Evolutionary conservation across 2,113 vertebrate genomes (phyloP).

Genomic region (Alethe diademata): DNA sequence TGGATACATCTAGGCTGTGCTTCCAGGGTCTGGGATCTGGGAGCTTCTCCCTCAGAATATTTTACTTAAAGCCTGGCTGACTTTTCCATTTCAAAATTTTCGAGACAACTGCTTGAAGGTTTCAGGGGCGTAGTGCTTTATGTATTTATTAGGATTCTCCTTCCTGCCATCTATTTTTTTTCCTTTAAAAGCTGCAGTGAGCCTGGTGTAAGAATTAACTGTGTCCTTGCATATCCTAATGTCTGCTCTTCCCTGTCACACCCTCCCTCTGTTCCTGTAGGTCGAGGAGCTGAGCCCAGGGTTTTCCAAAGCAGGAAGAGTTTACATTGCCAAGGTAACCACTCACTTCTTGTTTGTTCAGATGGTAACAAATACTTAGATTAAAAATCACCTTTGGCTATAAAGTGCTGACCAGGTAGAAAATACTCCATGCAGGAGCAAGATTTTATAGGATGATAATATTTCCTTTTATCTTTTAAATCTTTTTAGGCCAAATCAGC

Average conservation of each 20-base stretch:
- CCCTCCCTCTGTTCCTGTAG: constrained; percentile 46
- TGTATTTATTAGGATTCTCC: neutral
- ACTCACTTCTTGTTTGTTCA: neutral
- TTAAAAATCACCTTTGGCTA: neutral
- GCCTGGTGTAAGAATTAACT: neutral
- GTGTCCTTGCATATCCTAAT: neutral
- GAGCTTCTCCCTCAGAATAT: neutral
- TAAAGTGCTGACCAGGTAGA: rapidly evolving
- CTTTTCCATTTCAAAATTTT: neutral
- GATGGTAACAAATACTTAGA: neutral
- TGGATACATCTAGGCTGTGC: neutral
- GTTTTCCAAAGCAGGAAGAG: constrained; percentile 86
- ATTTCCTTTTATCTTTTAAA: neutral
- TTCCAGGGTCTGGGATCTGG: neutral
- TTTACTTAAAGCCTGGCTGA: neutral
- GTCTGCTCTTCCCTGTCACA: neutral
- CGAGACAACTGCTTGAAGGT: neutral
- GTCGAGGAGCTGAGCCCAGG: constrained; percentile 87
- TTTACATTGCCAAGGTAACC: constrained; percentile 90
- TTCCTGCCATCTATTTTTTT: neutral
- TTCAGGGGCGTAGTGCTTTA: neutral
- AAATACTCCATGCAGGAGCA: neutral
- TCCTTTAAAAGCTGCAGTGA: neutral
- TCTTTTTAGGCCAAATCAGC: neutral
- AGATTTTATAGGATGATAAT: neutral